phyloP scores from a whole-genome alignment of 2,797 vertebrate genomes.

The Gambusia yucatana region DNA sequence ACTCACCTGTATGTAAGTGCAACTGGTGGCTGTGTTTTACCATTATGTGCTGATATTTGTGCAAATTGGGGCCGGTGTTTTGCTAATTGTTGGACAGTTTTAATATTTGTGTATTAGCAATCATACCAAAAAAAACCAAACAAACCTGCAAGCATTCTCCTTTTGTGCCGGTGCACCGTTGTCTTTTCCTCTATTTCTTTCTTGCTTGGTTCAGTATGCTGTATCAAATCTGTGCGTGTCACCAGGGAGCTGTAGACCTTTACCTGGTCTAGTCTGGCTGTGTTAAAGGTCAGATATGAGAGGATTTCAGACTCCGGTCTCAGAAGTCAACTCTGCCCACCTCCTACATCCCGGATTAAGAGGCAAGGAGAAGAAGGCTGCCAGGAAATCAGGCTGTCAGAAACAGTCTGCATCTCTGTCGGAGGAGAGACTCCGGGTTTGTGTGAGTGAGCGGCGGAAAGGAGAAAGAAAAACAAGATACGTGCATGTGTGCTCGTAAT shows the following conservation, averaged over 20 bases:
- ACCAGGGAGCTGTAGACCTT: conserved; percentile 71
- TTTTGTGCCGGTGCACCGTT: conserved; percentile 15
- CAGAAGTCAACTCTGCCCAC: conserved; percentile 58
- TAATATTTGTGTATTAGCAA: neutral
- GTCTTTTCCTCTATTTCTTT: conserved; percentile 6
- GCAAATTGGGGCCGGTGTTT: neutral
- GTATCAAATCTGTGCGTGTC: conserved; percentile 52
- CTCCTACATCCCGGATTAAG: conserved; percentile 56
- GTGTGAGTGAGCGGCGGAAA: conserved; percentile 6
- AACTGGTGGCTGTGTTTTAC: neutral
- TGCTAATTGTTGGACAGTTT: neutral
- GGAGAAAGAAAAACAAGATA: conserved; percentile 13
- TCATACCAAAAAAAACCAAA: neutral
- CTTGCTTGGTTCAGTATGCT: conserved; percentile 16
- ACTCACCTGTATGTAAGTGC: neutral
- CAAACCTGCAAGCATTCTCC: neutral
- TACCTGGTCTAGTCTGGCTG: conserved; percentile 65
- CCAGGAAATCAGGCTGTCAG: conserved; percentile 66
- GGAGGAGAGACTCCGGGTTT: conserved; percentile 28
- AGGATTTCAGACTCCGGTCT: conserved; percentile 60
- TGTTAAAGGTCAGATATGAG: conserved; percentile 76
- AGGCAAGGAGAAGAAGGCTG: conserved; percentile 56
- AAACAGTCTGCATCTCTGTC: conserved; percentile 55
- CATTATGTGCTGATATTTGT: neutral
- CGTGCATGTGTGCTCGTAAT: conserved; percentile 46